Evolutionary conservation across 2,888 invertebrate genomes (phyloP).

Genomic region (Dasypolia templi): DNA sequence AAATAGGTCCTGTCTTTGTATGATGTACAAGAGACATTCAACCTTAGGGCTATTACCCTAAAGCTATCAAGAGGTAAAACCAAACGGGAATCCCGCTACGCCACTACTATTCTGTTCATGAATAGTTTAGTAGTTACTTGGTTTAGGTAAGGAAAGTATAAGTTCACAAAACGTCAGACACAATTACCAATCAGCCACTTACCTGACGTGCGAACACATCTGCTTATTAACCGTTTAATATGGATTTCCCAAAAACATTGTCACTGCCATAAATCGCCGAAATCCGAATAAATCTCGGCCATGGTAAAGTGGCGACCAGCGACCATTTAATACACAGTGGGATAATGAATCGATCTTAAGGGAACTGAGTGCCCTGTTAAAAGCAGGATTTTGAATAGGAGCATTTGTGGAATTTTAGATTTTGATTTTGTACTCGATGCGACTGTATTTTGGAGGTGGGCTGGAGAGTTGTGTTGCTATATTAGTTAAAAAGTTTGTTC

Average conservation of each 20-base stretch:
- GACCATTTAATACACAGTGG: conserved; percentile 26
- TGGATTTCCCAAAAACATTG: conserved; percentile 40
- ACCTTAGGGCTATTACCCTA: background rate
- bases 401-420: conserved; percentile 27
- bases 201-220: conserved; percentile 23
- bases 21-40: background rate
- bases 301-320: conserved; percentile 22
- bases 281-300: conserved; percentile 32
- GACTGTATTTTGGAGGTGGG: background rate
- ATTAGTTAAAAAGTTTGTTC: too few relatives aligned
- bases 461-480: background rate
- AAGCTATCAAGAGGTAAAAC: background rate
- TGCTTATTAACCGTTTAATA: conserved; percentile 29
- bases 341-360: conserved; percentile 46
- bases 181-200: conserved; percentile 14
- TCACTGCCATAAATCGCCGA: conserved; percentile 34
- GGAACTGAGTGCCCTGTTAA: conserved; percentile 31
- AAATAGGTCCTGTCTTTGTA: background rate
- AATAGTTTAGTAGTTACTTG: background rate
- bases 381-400: conserved; percentile 28
- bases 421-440: conserved; percentile 27
- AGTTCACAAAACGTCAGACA: conserved; percentile 2
- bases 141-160: too few relatives aligned
- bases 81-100: background rate
- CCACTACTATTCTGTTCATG: background rate